These are phyloP conservation scores for Gisinianus flammeolus DNA, from an alignment of 2,888 invertebrate genomes.

Conservation along the genomic window DNA sequence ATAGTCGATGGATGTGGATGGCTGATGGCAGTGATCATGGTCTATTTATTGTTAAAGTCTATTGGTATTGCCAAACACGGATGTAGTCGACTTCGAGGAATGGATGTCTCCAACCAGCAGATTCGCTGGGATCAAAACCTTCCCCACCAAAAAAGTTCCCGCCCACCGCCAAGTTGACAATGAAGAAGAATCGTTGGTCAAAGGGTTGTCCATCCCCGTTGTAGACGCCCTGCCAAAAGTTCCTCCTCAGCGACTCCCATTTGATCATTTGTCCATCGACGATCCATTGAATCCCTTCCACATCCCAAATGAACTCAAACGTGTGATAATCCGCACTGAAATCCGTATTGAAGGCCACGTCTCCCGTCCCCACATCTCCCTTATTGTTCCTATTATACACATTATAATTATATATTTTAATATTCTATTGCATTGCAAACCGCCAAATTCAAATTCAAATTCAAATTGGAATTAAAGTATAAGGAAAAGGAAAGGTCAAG, in stretches of 20 bases:
- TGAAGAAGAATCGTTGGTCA: constrained; percentile 49
- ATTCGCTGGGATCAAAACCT: constrained; percentile 45
- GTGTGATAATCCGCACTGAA: constrained; percentile 49
- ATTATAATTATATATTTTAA: too few relatives aligned
- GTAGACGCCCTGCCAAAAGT: constrained; percentile 46
- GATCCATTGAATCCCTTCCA: constrained; percentile 43
- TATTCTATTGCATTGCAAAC: too few relatives aligned
- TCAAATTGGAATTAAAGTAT: too few relatives aligned
- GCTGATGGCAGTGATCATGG: too few relatives aligned
- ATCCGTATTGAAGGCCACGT: constrained; percentile 40
- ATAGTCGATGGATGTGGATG: too few relatives aligned
- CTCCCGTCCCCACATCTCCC: constrained; percentile 37
- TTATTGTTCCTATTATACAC: too few relatives aligned
- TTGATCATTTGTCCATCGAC: constrained; percentile 47
- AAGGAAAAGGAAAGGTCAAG: too few relatives aligned
- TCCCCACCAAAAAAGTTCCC: constrained; percentile 48
- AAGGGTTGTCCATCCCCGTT: constrained; percentile 46
- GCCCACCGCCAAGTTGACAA: constrained; percentile 53
- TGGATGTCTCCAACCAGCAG: constrained; percentile 46
- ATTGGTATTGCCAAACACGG: constrained; percentile 45
- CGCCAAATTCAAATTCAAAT: too few relatives aligned
- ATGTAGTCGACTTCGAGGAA: constrained; percentile 52
- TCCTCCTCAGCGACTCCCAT: constrained; percentile 40
- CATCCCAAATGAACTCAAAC: constrained; percentile 48
- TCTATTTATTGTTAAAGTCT: too few relatives aligned